Base-by-base conservation (phyloP, 2,888 invertebrate genomes). In the Acanthococcus lagerstroemiae region DNA sequence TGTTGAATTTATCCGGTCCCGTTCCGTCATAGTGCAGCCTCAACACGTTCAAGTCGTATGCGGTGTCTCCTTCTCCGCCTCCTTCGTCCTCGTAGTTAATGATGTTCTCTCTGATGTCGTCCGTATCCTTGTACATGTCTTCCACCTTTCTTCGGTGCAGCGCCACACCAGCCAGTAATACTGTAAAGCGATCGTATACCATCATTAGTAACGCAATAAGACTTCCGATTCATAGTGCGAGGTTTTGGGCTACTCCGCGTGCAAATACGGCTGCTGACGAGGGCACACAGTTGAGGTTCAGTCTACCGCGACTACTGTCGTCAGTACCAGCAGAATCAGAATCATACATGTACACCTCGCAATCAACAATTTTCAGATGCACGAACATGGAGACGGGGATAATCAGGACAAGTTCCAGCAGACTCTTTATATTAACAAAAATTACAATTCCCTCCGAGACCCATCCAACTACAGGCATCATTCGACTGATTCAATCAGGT, bases 41-140 rank as follows among this genome's bases (percentile, higher is more conserved):
- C 21, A 95, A 81, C 3, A 91, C 88, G 69, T 87, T 87, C 67
- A 95, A 81, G 75, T 95, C 93, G 77, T 90, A 95, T 1, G 88
- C 89, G 1, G 95, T 91, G 75, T 99, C 97, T 0, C 93, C 93
- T 76, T 99, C 94, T 75, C 97, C 97, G 74, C 96, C 96, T 17
- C 97, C 97, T 77, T 99, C 97, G 73, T 97, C 96, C 74, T 95
- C 93, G 74, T 99, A 97, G 72, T 93, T 92, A 72, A 97, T 92
- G 69, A 99, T 95, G 73, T 94, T 99, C 76, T 97, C 97, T 67
- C 96, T 81, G 30, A 95, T 94, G 74, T 97, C 95, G 73, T 97
- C 95, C 71, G 94, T 86, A 72, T 95, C 93, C 74, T 92, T 92
- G 74, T 88, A 88, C 48, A 88, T 87, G 80, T 90, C 85, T 66